A percentile compares a stretch with the other conserved stretches of the same genome.
These are phyloP conservation scores for Sclerurus mexicanus DNA, from an alignment of 2,113 vertebrate genomes.

Conservation along the genomic window DNA sequence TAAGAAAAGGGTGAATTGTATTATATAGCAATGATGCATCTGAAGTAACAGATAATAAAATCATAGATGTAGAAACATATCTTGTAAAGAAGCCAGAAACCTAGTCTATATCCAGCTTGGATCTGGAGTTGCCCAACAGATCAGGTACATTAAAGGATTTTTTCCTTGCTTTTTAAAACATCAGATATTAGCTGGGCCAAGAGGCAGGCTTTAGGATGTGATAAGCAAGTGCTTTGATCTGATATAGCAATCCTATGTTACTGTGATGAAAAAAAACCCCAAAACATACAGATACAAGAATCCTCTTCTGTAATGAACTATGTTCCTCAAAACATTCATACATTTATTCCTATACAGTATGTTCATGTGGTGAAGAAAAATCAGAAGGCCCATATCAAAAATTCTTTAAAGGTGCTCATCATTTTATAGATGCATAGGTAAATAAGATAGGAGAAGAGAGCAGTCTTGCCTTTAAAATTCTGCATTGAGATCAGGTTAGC, in stretches of 20 bases:
- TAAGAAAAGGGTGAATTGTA: neutral
- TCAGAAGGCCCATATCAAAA: neutral
- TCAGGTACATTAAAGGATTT: fast-evolving
- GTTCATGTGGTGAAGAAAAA: neutral
- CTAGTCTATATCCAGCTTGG: fast-evolving
- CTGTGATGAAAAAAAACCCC: neutral
- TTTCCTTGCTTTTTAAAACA: neutral
- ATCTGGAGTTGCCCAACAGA: neutral
- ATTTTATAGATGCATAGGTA: neutral
- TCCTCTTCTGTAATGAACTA: neutral
- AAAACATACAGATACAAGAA: neutral
- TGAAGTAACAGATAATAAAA: neutral
- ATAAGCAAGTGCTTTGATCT: neutral
- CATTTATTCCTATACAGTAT: neutral
- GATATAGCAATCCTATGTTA: neutral
- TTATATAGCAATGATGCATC: neutral
- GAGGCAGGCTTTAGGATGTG: neutral
- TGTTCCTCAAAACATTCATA: neutral
- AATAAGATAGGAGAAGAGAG: neutral
- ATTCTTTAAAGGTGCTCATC: neutral
- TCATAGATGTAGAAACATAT: neutral
- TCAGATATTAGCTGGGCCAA: neutral
- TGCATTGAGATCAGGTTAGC: neutral
- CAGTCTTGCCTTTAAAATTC: neutral
- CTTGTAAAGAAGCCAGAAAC: neutral